Evolutionary conservation across 2,113 vertebrate genomes (phyloP).

Genomic region (Ondatra zibethicus): DNA sequence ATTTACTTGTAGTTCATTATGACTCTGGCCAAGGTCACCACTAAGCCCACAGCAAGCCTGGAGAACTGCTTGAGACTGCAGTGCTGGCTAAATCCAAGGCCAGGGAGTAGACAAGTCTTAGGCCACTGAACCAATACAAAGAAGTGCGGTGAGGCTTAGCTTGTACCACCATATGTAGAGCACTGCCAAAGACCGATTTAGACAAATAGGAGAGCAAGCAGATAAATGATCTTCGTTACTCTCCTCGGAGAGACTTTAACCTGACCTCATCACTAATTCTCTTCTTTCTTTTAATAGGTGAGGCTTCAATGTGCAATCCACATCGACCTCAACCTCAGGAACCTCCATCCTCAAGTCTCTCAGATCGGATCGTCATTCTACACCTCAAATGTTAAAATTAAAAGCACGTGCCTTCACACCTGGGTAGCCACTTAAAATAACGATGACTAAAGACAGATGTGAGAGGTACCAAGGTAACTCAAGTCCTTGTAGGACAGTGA

Average conservation of each 20-base stretch:
- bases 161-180: neutral
- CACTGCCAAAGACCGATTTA: neutral
- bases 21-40: slow-evolving; percentile 38
- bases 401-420: neutral
- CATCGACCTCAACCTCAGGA: neutral
- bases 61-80: neutral
- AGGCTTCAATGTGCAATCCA: neutral
- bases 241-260: neutral
- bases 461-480: neutral
- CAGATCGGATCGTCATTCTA: neutral
- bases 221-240: neutral
- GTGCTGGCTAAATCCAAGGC: too few species aligned
- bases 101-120: neutral
- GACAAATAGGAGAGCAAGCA: neutral
- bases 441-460: neutral
- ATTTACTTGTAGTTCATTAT: slow-evolving; percentile 43
- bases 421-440: neutral
- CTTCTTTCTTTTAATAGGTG: neutral
- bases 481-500: neutral
- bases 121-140: neutral
- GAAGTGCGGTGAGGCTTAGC: neutral
- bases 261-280: neutral
- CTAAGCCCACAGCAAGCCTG: slow-evolving; percentile 17
- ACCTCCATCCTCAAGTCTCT: neutral
- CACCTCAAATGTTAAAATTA: neutral